These are phyloP conservation scores for Mallateleia sp. DNA, from an alignment of 2,888 invertebrate genomes.

Conservation along the genomic window DNA sequence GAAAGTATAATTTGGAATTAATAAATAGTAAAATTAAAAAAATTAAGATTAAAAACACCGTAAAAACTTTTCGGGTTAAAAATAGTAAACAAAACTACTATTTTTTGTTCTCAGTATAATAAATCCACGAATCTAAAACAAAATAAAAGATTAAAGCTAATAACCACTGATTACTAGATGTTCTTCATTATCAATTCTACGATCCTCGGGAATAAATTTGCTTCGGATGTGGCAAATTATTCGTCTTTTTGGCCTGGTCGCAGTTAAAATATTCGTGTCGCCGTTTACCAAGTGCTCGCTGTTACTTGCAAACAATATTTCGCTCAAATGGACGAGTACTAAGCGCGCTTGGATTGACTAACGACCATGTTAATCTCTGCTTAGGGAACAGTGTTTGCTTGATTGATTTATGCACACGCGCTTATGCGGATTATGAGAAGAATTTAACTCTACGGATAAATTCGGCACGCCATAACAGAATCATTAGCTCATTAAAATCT, in stretches of 20 bases:
- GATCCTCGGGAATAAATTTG: not conserved
- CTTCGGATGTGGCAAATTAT: not conserved
- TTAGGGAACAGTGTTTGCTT: conserved; percentile 52
- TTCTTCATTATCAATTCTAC: no score
- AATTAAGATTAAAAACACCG: no score
- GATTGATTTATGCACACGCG: conserved; percentile 62
- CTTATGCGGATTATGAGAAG: conserved; percentile 60
- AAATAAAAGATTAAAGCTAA: no score
- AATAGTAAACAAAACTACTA: no score
- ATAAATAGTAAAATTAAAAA: no score
- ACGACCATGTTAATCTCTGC: conserved; percentile 59
- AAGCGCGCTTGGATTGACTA: conserved; percentile 53
- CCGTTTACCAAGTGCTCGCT: not conserved
- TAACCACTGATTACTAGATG: no score
- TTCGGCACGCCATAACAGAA: conserved; percentile 36
- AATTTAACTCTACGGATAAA: conserved; percentile 51
- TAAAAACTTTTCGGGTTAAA: no score
- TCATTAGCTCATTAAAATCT: conserved; percentile 15
- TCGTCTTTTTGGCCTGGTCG: not conserved
- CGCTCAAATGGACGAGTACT: not conserved
- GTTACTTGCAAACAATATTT: conserved; percentile 34
- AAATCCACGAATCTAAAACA: no score
- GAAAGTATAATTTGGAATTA: no score
- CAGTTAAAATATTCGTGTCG: not conserved
- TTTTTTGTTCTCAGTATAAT: no score